These are phyloP conservation scores for Tinea trinotella DNA, from an alignment of 2,888 invertebrate genomes.

Conservation along the genomic window DNA sequence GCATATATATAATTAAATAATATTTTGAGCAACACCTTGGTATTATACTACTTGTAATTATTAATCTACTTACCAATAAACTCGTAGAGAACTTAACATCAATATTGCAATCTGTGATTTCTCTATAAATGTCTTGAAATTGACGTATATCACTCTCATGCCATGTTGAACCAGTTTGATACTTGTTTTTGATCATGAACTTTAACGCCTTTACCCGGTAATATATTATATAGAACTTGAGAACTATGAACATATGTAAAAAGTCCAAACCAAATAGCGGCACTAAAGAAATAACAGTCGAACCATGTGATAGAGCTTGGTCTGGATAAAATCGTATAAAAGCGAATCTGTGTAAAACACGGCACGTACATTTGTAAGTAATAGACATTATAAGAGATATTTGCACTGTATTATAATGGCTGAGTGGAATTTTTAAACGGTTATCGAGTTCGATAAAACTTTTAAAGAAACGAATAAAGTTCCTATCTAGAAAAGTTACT, in stretches of 20 bases:
- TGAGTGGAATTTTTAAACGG: neutral
- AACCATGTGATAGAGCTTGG: neutral
- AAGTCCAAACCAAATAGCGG: neutral
- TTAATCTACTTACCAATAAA: neutral
- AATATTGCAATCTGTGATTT: neutral
- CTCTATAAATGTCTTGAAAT: neutral
- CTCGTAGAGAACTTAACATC: neutral
- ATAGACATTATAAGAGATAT: neutral
- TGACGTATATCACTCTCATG: neutral
- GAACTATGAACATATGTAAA: neutral
- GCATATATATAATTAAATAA: too few species aligned
- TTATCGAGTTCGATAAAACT: neutral
- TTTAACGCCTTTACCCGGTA: neutral
- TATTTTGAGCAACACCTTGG: too few species aligned
- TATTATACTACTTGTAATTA: too few species aligned
- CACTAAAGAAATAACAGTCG: neutral
- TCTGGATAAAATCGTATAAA: neutral
- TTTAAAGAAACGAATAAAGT: neutral
- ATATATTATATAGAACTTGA: neutral
- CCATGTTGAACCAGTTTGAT: neutral
- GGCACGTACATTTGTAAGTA: neutral
- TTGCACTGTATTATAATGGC: neutral
- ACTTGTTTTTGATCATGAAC: neutral
- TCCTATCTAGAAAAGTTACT: neutral
- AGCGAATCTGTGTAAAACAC: neutral